Base-by-base conservation (phyloP, 2,888 invertebrate species). In the Eristalis intricaria region DNA sequence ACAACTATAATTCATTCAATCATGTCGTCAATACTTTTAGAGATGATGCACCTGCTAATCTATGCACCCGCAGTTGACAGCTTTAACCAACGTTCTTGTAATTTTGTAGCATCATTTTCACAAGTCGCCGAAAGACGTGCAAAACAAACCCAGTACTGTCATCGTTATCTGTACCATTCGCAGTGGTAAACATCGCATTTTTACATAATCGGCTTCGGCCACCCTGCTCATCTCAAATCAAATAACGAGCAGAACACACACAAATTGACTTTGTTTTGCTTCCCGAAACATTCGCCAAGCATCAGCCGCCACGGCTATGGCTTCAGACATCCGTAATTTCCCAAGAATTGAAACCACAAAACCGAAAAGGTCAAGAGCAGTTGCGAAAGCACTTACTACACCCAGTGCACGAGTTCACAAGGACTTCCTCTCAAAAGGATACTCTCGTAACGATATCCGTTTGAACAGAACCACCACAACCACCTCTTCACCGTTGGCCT, bases 291-390 rank as follows among this genome's bases (percentile, higher is more conserved):
- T 7, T 50, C 19, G 50, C n/a, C n/a, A 50, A 19, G 7, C 1
- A 50, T 50, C 50, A 50, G 1, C 4, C 43, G 15, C 1, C 32
- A 4, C 43, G 19, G 50, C 19, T 50, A 43, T 43, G 43, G 43
- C n/a, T 19, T 43, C 50, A 50, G 50, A 50, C 38, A 38, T 38
- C 4, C 38, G 13, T 38, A 11, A 13, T 13, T 13, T 13, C 4
- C 38, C 0, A 22, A 5, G 8, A 50, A 50, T 19, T 19, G 19
- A 50, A 19, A 8, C 50, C 50, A 50, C 19, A 23, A 40, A 15
- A 35, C 22, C 38, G 22, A 64, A 64, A n/a, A 64, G 19, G 64
- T 64, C 35, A 64, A 64, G 64, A 64, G 38, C 50, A 50, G 8
- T 19, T 50, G 8, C 19, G 8, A 19, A 26, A 43, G 26, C 43